Evolutionary conservation across 2,113 vertebrate genomes (phyloP).

Genomic region (Vimba vimba): DNA sequence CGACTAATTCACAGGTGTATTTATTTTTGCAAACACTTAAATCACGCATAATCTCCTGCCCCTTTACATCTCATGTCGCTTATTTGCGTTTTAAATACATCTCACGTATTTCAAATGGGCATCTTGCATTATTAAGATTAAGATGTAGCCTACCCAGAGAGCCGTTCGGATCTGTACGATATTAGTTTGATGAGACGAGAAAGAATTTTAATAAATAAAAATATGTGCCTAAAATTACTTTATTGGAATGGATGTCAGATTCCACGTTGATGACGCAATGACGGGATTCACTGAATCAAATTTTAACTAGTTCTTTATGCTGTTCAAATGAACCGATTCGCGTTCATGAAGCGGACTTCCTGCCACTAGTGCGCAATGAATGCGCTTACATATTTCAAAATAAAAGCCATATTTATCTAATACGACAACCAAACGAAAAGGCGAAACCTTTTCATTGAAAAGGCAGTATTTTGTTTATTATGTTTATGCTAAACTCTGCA

Average conservation of each 20-base stretch:
- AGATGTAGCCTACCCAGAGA: neutral
- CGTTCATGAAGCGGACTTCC: neutral
- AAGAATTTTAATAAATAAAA: neutral
- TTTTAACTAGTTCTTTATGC: neutral
- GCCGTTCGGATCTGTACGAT: neutral
- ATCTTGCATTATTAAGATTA: neutral
- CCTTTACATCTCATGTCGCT: neutral
- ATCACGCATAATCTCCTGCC: neutral
- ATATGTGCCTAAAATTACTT: neutral
- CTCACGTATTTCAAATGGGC: neutral
- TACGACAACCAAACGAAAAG: neutral
- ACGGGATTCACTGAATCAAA: neutral
- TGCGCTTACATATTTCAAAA: conserved; percentile 40
- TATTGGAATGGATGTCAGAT: neutral
- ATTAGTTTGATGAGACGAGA: neutral
- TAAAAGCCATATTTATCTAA: conserved; percentile 24
- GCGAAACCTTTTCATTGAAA: neutral
- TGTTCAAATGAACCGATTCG: conserved; percentile 9
- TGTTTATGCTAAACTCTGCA: neutral
- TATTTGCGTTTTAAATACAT: neutral
- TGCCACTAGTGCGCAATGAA: neutral
- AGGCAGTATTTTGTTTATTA: neutral
- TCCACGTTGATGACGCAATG: neutral
- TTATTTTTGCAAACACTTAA: neutral
- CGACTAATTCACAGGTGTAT: neutral